A percentile compares a stretch with the other conserved stretches of the same genome.
These are phyloP conservation scores for Pyrrhia umbra DNA, from an alignment of 2,888 invertebrate species.

Conservation along the genomic window DNA sequence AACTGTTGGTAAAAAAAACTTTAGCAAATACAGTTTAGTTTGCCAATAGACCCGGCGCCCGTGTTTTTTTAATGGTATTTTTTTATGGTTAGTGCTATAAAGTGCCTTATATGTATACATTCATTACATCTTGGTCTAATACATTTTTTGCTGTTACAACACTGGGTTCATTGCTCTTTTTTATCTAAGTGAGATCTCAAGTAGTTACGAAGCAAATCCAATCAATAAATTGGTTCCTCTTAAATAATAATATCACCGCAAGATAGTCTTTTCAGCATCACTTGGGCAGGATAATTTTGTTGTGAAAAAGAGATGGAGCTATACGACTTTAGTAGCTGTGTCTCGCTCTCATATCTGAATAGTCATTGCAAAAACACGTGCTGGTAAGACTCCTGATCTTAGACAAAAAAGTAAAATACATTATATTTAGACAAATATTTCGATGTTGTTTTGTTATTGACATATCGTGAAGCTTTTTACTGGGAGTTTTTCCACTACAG, in stretches of 20 bases:
- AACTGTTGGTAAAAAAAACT: not conserved
- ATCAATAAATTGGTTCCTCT: not conserved
- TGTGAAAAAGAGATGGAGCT: no score
- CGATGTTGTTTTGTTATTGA: not conserved
- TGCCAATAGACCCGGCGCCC: not conserved
- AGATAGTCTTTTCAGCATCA: no score
- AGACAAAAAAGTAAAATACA: no score
- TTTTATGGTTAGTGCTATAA: no score
- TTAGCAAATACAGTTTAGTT: not conserved
- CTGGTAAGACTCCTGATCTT: no score
- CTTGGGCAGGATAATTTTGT: no score
- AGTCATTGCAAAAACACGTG: no score
- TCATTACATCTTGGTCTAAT: not conserved
- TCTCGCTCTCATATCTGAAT: no score
- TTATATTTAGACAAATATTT: not conserved
- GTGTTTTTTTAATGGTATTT: no score
- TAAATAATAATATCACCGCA: not conserved
- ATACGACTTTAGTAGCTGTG: no score
- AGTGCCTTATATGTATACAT: conserved; percentile 12
- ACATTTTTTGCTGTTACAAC: conserved; percentile 27
- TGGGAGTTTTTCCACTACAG: not conserved
- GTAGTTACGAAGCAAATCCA: not conserved
- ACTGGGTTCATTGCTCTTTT: conserved; percentile 29
- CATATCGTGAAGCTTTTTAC: not conserved
- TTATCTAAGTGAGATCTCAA: conserved; percentile 2